Evolutionary conservation across 2,113 vertebrate genomes (phyloP), one percentile per base, ranked within the genome.

Genomic region (Pelecanoides urinatrix): DNA sequence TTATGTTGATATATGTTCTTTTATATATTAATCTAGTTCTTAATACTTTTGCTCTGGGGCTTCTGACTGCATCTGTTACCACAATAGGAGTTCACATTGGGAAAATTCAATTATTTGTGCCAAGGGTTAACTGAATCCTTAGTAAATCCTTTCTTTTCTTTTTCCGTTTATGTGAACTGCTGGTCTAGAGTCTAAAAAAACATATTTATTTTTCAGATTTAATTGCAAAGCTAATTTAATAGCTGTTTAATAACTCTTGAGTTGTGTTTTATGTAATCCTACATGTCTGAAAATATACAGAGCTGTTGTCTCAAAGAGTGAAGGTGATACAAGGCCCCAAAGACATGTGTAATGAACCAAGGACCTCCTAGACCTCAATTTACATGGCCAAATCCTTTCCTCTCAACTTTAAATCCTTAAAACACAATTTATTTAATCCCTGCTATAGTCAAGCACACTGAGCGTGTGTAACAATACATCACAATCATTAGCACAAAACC

Each of bases 361-460:
- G 11, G 76, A 90, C 89, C 73, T 95, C 75, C 67, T 90, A 86
- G 96, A 94, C 55, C 79, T 91, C 79, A 93, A 90, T 87, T 97
- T 97, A 86, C 91, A 93, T 96, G 95, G 26, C 50, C 81, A 96
- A 97, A 97, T 97, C 85, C 87, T 81, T 94, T 94, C 56, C 63
- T 88, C 88, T 97, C 92, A 95, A 53, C 30, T 76, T 97, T 92
- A 92, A 95, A 96, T 95, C 93, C 73, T 93, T 91, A 94, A 89
- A 97, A 85, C 74, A 96, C 89, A 93, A 94, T 97, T 97, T 97
- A 92, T 97, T 97, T 97, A 97, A 97, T 95, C 85, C 86, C 61
- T 89, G 73, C 70, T 78, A 55, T 71, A 88, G 83, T 86, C 91
- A 97, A 97, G 96, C 52, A 96, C 50, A 32, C 70, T 30, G 63